Evolutionary conservation across 1,140 invertebrate genomes (phyloP).

Genomic region (Parasteatoda tepidariorum): DNA sequence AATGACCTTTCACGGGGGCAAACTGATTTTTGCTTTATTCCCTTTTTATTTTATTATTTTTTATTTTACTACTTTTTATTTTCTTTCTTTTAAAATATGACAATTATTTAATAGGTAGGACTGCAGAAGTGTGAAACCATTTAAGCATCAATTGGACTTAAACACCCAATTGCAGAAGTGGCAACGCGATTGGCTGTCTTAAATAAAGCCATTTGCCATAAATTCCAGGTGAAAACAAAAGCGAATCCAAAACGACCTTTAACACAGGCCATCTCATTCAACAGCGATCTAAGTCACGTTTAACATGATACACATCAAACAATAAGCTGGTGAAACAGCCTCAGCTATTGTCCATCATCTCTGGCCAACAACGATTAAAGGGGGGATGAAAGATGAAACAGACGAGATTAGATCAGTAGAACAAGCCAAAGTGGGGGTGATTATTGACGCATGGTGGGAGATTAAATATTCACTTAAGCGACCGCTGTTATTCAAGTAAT

Average conservation of each 20-base stretch:
- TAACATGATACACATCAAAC: background rate
- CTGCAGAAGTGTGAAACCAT: too few relatives aligned
- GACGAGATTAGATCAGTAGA: background rate
- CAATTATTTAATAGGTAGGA: too few relatives aligned
- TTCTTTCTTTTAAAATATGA: too few relatives aligned
- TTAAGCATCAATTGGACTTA: too few relatives aligned
- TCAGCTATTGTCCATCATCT: constrained; percentile 29
- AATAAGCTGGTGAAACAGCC: background rate
- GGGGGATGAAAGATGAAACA: background rate
- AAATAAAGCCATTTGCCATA: background rate
- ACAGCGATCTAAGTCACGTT: background rate
- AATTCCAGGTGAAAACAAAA: background rate
- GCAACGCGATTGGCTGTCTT: too few relatives aligned
- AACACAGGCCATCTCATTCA: background rate
- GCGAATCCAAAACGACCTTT: background rate
- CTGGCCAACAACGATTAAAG: constrained; percentile 4
- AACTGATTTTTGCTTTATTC: too few relatives aligned
- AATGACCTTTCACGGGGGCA: too few relatives aligned
- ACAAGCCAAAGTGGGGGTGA: background rate
- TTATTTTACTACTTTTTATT: too few relatives aligned
- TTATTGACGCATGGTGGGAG: constrained; percentile 32
- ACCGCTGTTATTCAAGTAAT: constrained; percentile 29
- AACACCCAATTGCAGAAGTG: too few relatives aligned
- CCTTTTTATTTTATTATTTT: too few relatives aligned
- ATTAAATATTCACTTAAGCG: constrained; percentile 51